These are phyloP conservation scores for Periophthalmodon schlosseri DNA, from an alignment of 2,113 vertebrate genomes.

Conservation along the genomic window DNA sequence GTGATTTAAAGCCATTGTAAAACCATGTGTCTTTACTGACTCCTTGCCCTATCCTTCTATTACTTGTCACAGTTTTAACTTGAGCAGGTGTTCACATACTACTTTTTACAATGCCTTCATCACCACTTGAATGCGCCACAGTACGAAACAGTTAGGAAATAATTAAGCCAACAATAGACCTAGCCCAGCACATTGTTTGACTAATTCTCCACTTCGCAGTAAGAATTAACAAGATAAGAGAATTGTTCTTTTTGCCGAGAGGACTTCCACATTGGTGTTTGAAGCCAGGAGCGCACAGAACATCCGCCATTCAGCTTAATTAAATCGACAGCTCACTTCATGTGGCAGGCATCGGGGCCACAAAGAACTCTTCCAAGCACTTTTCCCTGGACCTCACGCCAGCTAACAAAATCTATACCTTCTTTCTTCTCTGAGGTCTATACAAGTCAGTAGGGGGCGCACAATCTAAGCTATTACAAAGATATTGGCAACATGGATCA, in stretches of 20 bases:
- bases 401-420: constrained; percentile 7
- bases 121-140: background rate
- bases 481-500: background rate
- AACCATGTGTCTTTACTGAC: background rate
- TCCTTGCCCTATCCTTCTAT: background rate
- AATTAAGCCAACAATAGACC: constrained; percentile 13
- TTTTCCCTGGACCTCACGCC: background rate
- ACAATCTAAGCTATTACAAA: background rate
- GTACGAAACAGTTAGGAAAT: constrained; percentile 1
- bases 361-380: constrained; percentile 4
- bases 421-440: background rate
- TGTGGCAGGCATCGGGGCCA: constrained; percentile 1
- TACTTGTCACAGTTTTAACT: background rate
- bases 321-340: constrained; percentile 13
- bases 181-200: constrained; percentile 4
- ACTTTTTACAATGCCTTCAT: background rate
- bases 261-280: constrained; percentile 2
- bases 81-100: background rate
- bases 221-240: constrained; percentile 13
- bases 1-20: background rate
- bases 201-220: constrained; percentile 6
- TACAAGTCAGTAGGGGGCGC: background rate
- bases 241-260: constrained; percentile 2
- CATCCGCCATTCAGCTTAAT: constrained; percentile 7
- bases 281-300: constrained; percentile 5